Evolutionary conservation across 2,113 vertebrate species (phyloP).

Genomic region (Cinclus cinclus): DNA sequence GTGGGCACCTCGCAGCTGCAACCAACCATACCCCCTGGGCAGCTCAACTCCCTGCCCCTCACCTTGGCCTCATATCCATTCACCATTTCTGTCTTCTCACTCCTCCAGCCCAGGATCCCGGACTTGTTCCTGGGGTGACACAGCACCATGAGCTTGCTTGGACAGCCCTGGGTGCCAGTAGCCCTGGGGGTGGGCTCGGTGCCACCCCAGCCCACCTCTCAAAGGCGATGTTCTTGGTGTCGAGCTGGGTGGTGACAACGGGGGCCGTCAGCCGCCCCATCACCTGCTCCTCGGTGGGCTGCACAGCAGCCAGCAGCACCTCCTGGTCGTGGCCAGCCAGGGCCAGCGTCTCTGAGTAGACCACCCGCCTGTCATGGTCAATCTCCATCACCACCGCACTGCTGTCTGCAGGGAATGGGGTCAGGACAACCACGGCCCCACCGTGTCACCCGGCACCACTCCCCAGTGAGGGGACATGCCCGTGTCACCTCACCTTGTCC

Average conservation of each 20-base stretch:
- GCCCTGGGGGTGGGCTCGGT: accelerated
- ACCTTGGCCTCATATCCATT: slow-evolving; percentile 98
- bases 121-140: slow-evolving; percentile 88
- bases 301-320: slow-evolving; percentile 83
- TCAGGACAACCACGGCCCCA: not conserved
- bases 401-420: slow-evolving; percentile 75
- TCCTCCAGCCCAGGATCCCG: slow-evolving; percentile 95
- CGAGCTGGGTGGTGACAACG: slow-evolving; percentile 93
- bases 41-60: not conserved
- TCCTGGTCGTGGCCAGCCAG: slow-evolving; percentile 82
- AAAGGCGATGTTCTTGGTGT: slow-evolving; percentile 96
- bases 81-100: slow-evolving; percentile 93
- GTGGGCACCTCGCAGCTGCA: not conserved
- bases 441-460: accelerated
- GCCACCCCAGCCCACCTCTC: slow-evolving; percentile 82
- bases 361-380: slow-evolving; percentile 93
- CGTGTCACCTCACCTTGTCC: slow-evolving; percentile 83
- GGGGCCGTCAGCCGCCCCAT: slow-evolving; percentile 88
- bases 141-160: not conserved
- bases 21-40: accelerated
- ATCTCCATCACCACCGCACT: slow-evolving; percentile 97
- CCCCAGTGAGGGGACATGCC: accelerated
- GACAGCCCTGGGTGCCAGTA: not conserved
- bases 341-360: slow-evolving; percentile 90
- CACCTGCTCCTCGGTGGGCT: slow-evolving; percentile 95